Percentiles rank a stretch among this genome's conserved stretches.
These are phyloP conservation scores for Erithacus rubecula DNA, from an alignment of 2,797 vertebrate genomes.

Conservation along the genomic window DNA sequence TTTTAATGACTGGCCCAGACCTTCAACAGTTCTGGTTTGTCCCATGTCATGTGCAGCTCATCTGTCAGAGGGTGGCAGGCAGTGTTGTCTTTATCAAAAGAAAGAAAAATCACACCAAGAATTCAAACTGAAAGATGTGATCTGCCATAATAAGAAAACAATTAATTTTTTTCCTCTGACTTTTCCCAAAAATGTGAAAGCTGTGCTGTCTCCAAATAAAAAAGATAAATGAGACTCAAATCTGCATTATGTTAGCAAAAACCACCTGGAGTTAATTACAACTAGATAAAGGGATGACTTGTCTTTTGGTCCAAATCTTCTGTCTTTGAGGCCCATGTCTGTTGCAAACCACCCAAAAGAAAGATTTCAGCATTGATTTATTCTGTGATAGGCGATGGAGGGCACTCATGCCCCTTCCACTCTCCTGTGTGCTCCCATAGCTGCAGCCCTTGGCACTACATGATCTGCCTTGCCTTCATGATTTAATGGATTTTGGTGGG, in stretches of 20 bases:
- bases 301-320: conserved; percentile 15
- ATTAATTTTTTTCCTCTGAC: conserved; percentile 1
- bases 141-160: conserved; percentile 16
- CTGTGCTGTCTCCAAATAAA: not conserved
- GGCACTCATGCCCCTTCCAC: not conserved
- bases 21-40: not conserved
- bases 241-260: conserved; percentile 40
- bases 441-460: not conserved
- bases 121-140: conserved; percentile 15
- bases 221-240: conserved; percentile 19
- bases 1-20: not conserved
- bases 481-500: not conserved
- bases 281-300: conserved; percentile 32
- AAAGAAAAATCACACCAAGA: not conserved
- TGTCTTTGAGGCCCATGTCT: not conserved
- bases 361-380: conserved; percentile 28
- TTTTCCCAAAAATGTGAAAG: conserved; percentile 5
- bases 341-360: not conserved
- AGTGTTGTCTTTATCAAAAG: not conserved
- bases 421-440: not conserved
- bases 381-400: not conserved
- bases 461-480: not conserved
- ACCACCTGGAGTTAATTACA: conserved; percentile 59
- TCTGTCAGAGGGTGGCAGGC: not conserved
- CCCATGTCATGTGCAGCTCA: not conserved